Evolutionary conservation across 2,113 vertebrate genomes (phyloP).

Genomic region (Erinaceus europaeus): DNA sequence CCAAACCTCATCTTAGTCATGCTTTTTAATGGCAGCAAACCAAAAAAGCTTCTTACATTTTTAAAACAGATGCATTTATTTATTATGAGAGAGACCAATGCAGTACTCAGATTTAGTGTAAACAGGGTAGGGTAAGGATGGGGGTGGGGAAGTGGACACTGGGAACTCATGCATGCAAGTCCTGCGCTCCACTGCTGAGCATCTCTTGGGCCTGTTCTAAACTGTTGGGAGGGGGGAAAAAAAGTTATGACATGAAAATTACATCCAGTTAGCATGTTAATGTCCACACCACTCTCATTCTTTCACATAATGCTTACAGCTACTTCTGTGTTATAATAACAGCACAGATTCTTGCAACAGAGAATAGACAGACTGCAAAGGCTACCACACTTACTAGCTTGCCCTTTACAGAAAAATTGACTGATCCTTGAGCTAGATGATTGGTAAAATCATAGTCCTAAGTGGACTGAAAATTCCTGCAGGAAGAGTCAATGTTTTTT

Average conservation of each 20-base stretch:
- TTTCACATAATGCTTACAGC: neutral
- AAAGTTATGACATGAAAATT: conserved; percentile 4
- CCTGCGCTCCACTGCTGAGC: too few relatives aligned
- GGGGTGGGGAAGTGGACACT: too few relatives aligned
- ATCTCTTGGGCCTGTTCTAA: neutral
- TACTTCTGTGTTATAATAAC: neutral
- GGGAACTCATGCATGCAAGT: too few relatives aligned
- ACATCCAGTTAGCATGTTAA: conserved; percentile 1
- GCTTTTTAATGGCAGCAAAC: neutral
- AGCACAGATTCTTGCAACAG: neutral
- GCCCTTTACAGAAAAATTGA: neutral
- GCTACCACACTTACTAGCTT: neutral
- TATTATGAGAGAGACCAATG: too few relatives aligned
- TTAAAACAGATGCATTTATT: neutral
- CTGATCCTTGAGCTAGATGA: neutral
- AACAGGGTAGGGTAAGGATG: too few relatives aligned
- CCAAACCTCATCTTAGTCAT: neutral
- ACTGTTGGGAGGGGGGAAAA: neutral
- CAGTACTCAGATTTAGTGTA: too few relatives aligned
- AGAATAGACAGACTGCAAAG: neutral
- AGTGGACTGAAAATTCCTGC: neutral
- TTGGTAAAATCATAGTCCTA: neutral
- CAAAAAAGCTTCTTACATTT: conserved; percentile 5
- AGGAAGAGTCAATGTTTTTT: neutral
- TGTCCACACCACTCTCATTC: neutral